These are phyloP conservation scores for Alethe diademata DNA, from an alignment of 2,113 vertebrate genomes.

Conservation along the genomic window DNA sequence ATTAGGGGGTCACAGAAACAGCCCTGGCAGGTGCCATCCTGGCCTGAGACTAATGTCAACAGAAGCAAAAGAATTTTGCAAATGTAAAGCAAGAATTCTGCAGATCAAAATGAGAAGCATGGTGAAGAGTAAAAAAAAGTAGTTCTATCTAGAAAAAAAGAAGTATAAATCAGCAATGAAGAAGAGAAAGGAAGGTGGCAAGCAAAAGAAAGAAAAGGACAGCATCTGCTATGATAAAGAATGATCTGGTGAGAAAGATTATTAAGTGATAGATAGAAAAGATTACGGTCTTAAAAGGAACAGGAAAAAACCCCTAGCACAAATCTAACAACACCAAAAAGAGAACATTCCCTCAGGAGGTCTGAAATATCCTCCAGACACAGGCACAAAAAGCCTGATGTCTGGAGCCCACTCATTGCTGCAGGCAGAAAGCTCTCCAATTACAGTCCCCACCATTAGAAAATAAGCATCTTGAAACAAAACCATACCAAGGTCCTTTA, in stretches of 20 bases:
- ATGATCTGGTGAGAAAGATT: neutral
- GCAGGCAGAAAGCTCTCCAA: conserved; percentile 25
- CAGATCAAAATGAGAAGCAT: neutral
- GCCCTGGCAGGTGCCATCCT: neutral
- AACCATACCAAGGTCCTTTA: neutral
- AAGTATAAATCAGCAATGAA: neutral
- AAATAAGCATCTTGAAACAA: neutral
- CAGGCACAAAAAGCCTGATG: neutral
- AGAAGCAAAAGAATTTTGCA: neutral
- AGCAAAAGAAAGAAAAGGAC: neutral
- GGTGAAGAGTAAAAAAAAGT: neutral
- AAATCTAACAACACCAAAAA: neutral
- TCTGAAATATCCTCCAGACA: conserved; percentile 2
- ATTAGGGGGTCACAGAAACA: neutral
- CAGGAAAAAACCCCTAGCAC: neutral
- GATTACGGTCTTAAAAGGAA: neutral
- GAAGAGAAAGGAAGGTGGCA: neutral
- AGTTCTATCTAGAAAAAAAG: neutral
- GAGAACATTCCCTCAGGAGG: neutral
- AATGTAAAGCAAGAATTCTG: neutral
- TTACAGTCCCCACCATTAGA: neutral
- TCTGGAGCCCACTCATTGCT: neutral
- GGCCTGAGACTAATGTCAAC: neutral
- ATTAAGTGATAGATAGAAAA: neutral
- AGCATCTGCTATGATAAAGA: neutral